Evolutionary conservation across 2,113 vertebrate species (phyloP), one percentile per base, ranked within the genome.

Genomic region (Junco hyemalis): DNA sequence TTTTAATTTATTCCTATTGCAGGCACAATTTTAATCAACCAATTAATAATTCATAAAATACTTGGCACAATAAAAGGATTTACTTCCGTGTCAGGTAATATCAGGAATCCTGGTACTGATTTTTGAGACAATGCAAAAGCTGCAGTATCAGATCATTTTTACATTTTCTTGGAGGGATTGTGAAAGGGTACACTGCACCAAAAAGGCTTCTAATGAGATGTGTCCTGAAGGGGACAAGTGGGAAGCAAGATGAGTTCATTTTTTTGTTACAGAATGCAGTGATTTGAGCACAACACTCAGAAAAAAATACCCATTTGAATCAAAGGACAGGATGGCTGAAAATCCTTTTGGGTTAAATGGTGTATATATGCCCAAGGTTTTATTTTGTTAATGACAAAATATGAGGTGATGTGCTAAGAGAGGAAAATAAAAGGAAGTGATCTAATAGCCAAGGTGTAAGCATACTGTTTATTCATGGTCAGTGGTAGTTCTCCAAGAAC

Each of bases 391-490:
- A 38, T 38, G 38, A 12, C 38, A 38, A 38, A 38, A 38, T 87
- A 76, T 35, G 47, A 74, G 42, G 8, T 22, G 59, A 53, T 78
- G 73, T 0, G 0, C 26, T 88, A 78, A 90, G 26, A 83, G 29
- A 45, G 9, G 88, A 95, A 96, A 95, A 94, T 73, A 90, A 91
- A 88, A 93, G 84, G 77, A 86, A 72, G 80, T 92, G 87, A 89
- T 91, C 92, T 92, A 95, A 97, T 93, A 96, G 42, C 60, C 73
- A 68, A 73, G 36, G 50, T 65, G 57, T 77, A 93, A 90, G n/a
- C 95, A 96, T 96, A 29, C 96, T 98, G 90, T 95, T 96, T 97
- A 97, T 96, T 98, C 94, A 95, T 97, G 97, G 97, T 97, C 96
- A 97, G 93, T 94, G 92, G 72, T 36, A 61, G 79, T 97, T 97